phyloP scores from a whole-genome alignment of 2,888 invertebrate species.

The Choreutis nemorana region DNA sequence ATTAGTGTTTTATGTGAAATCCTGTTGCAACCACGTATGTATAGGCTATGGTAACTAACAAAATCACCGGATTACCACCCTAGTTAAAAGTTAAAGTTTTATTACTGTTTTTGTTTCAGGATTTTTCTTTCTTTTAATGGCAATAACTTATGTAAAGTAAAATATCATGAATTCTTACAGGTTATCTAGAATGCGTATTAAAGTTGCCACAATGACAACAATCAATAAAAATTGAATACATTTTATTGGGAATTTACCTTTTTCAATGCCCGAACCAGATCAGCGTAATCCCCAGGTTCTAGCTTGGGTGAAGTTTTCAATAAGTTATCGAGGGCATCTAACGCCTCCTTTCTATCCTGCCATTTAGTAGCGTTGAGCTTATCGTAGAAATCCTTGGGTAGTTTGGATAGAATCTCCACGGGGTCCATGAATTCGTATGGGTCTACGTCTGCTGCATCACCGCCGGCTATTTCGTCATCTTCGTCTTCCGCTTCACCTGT shows the following conservation, averaged over 20 bases:
- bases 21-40: no score
- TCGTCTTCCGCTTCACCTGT: conserved; percentile 52
- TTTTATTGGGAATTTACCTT: conserved; percentile 72
- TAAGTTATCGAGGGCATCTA: conserved; percentile 83
- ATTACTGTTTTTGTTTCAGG: not conserved
- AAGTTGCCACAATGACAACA: not conserved
- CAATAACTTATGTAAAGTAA: no score
- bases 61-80: no score
- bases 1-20: no score
- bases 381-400: conserved; percentile 96
- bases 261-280: conserved; percentile 84
- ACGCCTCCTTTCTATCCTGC: conserved; percentile 93
- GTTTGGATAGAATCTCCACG: conserved; percentile 89
- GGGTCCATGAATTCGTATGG: conserved; percentile 91
- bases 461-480: conserved; percentile 68
- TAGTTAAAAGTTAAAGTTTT: no score
- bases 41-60: no score
- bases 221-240: not conserved
- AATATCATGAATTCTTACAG: no score
- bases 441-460: conserved; percentile 76
- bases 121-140: not conserved
- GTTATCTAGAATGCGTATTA: no score
- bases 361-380: conserved; percentile 95
- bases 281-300: conserved; percentile 92
- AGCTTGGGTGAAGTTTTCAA: conserved; percentile 83